Base-by-base conservation (phyloP, 2,888 invertebrate species). In the Keiferia lycopersicella region DNA sequence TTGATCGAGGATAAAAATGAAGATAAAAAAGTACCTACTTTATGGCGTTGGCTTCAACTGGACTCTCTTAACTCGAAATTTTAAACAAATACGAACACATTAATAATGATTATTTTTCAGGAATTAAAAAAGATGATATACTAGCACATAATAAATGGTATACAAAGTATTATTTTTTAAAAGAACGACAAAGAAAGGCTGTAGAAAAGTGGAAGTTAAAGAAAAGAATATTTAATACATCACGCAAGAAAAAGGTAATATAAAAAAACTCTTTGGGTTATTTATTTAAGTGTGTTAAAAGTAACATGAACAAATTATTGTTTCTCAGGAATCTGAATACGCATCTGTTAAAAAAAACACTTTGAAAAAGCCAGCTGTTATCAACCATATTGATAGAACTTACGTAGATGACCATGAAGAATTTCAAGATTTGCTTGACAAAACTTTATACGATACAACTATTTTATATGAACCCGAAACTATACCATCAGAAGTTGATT, bases 191-290 rank as follows among this genome's bases (percentile, higher is more conserved):
- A 69, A 79, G 83, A 69, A 74, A 67, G 48, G 90, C 91, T 22
- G 74, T 92, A 45, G 76, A 84, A 56, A 86, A 85, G 73, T 87
- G 91, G 86, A 80, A 83, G 75, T 71, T 74, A 39, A 86, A 80
- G 61, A 84, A 78, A 72, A 70, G 64, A 62, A 75, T 75, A 67
- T 75, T 80, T 11, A 80, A 77, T 64, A 71, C 65, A 64, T 72
- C 72, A 58, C 61, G 56, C 61, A 45, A 59, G 39, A 38, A 51
- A 62, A 39, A 45, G 64, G 66, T 61, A 56, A 60, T n/a, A n/a
- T n/a, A 16, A 6, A 58, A 0, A 22, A 1, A 22, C 26, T 12
- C 26, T 22, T 53, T 22, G 26, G 12, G 14, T 53, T 53, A 18
- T 12, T 12, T 22, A 12, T 53, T 22, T 20, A 14, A 14, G 12